Percentiles rank a stretch among this genome's conserved stretches.
Evolutionary conservation across 2,888 invertebrate species (phyloP).

Genomic region (Metacarcinus magister): DNA sequence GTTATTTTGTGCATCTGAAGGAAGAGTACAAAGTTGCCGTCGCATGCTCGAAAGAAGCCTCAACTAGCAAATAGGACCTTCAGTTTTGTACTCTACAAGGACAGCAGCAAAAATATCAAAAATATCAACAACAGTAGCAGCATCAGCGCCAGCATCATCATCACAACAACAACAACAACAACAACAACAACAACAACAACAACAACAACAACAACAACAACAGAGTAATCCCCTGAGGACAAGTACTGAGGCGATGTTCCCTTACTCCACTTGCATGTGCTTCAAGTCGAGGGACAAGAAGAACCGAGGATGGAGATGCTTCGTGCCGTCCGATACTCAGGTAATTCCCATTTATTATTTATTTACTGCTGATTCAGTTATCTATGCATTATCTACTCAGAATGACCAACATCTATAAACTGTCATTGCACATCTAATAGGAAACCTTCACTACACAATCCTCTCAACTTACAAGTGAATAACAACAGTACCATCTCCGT

Average conservation of each 20-base stretch:
- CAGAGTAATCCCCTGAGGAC: not conserved
- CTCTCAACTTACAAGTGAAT: no score
- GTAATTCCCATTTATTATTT: not conserved
- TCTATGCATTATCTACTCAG: no score
- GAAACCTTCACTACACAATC: no score
- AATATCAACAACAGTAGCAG: not conserved
- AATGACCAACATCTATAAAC: no score
- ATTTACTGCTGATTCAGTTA: no score
- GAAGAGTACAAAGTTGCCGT: not conserved
- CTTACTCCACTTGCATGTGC: constrained; percentile 78
- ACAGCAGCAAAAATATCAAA: not conserved
- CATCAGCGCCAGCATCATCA: not conserved
- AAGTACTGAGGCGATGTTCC: constrained; percentile 68
- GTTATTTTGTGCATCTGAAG: not conserved
- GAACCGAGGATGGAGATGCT: constrained; percentile 71
- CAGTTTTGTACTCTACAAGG: not conserved
- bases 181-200: not conserved
- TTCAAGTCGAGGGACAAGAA: constrained; percentile 73
- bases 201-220: not conserved
- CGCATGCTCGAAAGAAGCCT: not conserved
- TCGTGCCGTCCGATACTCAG: constrained; percentile 68
- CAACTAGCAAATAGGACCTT: not conserved
- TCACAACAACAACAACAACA: not conserved
- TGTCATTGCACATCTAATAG: no score
- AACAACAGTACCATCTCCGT: no score